A percentile compares a stretch with the other conserved stretches of the same genome.
Conservation (phyloP, 2,113 vertebrate genomes). For the Oophaga pumilio region DNA sequence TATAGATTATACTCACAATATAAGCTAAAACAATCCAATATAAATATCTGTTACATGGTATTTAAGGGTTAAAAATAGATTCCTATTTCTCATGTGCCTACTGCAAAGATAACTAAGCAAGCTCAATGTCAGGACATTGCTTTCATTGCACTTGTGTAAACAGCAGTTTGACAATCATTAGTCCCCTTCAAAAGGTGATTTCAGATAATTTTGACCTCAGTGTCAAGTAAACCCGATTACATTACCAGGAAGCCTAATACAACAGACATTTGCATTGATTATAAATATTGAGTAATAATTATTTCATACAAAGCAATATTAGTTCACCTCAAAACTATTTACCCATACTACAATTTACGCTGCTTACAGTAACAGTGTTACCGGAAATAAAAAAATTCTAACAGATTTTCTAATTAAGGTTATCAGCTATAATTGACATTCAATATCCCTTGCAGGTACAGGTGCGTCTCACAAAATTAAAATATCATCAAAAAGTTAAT, state of each 20-base stretch:
- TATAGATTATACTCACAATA: too few species aligned
- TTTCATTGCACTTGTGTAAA: background rate
- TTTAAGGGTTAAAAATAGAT: background rate
- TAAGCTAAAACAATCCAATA: too few species aligned
- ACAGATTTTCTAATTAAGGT: too few species aligned
- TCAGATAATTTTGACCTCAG: background rate
- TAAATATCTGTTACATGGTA: too few species aligned
- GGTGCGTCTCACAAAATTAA: too few species aligned
- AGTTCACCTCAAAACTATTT: too few species aligned
- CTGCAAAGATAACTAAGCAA: background rate
- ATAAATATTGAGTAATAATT: background rate
- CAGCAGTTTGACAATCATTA: background rate
- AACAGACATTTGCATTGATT: background rate
- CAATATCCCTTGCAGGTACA: too few species aligned
- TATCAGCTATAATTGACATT: too few species aligned
- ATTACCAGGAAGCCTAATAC: background rate
- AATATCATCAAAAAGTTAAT: too few species aligned
- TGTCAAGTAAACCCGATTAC: background rate
- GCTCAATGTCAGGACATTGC: background rate
- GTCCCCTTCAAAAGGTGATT: background rate
- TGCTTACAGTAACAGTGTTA: too few species aligned
- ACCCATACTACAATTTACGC: too few species aligned
- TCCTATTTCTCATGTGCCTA: background rate
- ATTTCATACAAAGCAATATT: background rate
- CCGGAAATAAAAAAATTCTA: too few species aligned